phyloP scores from a whole-genome alignment of 2,888 invertebrate species.

The Malacosoma neustria region DNA sequence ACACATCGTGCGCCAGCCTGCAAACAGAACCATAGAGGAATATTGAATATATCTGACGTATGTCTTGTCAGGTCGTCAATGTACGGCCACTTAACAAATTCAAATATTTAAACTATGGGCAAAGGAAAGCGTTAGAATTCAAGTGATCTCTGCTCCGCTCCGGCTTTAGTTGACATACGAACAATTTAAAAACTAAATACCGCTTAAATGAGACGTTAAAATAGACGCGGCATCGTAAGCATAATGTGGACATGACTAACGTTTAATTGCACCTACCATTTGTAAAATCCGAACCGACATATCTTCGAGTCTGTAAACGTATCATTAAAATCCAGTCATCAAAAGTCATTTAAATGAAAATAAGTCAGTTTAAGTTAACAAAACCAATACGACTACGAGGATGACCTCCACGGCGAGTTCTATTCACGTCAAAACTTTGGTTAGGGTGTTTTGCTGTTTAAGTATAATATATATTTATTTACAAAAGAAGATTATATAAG shows the following conservation, averaged over 20 bases:
- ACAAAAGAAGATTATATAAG: too few relatives aligned
- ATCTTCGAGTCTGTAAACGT: too few relatives aligned
- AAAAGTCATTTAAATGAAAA: too few relatives aligned
- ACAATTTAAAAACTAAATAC: conserved; percentile 71
- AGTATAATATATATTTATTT: too few relatives aligned
- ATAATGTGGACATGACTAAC: conserved; percentile 26
- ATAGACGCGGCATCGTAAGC: conserved; percentile 39
- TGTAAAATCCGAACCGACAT: too few relatives aligned
- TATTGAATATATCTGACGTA: conserved; percentile 61
- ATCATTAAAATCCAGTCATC: too few relatives aligned
- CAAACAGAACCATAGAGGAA: conserved; percentile 48
- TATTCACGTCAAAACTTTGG: too few relatives aligned
- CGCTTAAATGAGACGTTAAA: conserved; percentile 61
- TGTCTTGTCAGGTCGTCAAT: conserved; percentile 61
- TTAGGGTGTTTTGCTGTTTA: too few relatives aligned
- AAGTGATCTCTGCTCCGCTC: conserved; percentile 66
- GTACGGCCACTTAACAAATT: conserved; percentile 71
- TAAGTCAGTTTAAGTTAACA: too few relatives aligned
- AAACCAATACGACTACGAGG: too few relatives aligned
- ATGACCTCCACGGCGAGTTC: too few relatives aligned
- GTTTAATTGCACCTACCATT: too few relatives aligned
- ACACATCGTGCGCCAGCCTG: conserved; percentile 32
- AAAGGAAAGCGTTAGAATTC: conserved; percentile 75
- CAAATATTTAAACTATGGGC: conserved; percentile 70
- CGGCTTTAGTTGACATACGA: conserved; percentile 64